Evolutionary conservation across 2,113 vertebrate genomes (phyloP), one percentile per base, ranked within the genome.

Genomic region (Ictalurus punctatus): DNA sequence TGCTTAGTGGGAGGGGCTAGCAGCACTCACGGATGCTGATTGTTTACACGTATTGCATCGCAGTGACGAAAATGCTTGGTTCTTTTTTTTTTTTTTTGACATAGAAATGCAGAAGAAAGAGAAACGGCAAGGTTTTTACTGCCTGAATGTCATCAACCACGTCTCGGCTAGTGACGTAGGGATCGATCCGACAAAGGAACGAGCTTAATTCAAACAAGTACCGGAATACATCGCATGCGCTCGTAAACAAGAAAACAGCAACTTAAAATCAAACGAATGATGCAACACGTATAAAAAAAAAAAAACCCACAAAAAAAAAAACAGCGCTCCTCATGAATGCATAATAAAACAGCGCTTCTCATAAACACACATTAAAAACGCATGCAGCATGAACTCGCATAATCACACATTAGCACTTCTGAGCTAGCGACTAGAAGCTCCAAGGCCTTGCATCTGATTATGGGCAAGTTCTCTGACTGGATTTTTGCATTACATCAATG

Each of bases 341-440:
- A 37, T 37, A 30, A 83, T 61, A 56, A 83, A 83, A 61, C 56
- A 40, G 17, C 8, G 2, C 58, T 83, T 61, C 56, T 34, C 21
- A 61, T 59, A 61, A 82, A 82, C 52, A 56, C 27, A 81, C 14
- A 82, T 37, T 34, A 59, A 83, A 83, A 27, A 63, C 34, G 1
- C 81, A 83, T 83, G 58, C 58, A 44, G 59, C 34, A 63, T 83
- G 81, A 63, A 14, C 81, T 83, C 58, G 44, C 9, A 34, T 34
- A 25, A 83, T 14, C 58, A 40, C 58, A 83, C n/a, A 83, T 61
- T 83, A 83, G 34, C 58, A 63, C 81, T 23, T 83, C 81, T 13
- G 25, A 37, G 19, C 10, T 61, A 61, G 30, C 1, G 81, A 30
- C 17, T 44, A 27, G 56, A 4, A 54, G 6, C 14, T 56, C 37